A percentile compares a stretch with the other conserved stretches of the same genome.
phyloP scores from a whole-genome alignment of 2,888 invertebrate species.

The Parnassius orleans region DNA sequence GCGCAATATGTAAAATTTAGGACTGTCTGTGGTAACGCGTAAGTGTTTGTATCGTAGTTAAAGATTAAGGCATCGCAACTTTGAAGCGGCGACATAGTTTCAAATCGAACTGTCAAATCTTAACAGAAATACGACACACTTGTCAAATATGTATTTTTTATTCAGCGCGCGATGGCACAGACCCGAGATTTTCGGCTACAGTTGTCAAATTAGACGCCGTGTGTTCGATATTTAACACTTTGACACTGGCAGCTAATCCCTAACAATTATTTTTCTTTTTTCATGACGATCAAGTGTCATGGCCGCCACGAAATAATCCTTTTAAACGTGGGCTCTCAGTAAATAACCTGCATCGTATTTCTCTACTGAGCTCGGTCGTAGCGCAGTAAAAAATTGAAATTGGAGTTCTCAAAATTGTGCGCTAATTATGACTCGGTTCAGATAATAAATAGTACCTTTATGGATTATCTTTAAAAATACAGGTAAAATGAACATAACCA shows the following conservation, averaged over 20 bases:
- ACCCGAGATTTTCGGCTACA: constrained; percentile 58
- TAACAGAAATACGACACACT: constrained; percentile 72
- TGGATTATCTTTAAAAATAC: constrained; percentile 8
- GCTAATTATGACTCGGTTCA: constrained; percentile 31
- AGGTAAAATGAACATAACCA: constrained; percentile 1
- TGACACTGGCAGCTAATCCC: constrained; percentile 80
- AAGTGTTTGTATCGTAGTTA: constrained; percentile 9
- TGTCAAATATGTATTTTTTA: constrained; percentile 61
- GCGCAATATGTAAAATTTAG: background rate
- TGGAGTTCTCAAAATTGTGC: constrained; percentile 44
- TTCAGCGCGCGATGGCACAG: constrained; percentile 39
- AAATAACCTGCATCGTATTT: constrained; percentile 70
- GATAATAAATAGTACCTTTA: constrained; percentile 6
- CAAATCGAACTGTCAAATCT: constrained; percentile 71
- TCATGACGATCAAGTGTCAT: constrained; percentile 65
- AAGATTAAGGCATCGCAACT: constrained; percentile 58
- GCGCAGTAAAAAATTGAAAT: constrained; percentile 58
- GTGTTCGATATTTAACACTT: constrained; percentile 80
- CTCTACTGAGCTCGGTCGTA: constrained; percentile 41
- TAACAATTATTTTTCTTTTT: constrained; percentile 65
- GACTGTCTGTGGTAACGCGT: constrained; percentile 2
- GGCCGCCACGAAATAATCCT: constrained; percentile 71
- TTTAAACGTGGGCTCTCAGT: constrained; percentile 63
- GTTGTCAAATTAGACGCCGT: constrained; percentile 76
- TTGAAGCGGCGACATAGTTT: constrained; percentile 51